Evolutionary conservation across 1,140 invertebrate species (phyloP), one percentile per base, ranked within the genome.

Genomic region (Watersipora subatra): DNA sequence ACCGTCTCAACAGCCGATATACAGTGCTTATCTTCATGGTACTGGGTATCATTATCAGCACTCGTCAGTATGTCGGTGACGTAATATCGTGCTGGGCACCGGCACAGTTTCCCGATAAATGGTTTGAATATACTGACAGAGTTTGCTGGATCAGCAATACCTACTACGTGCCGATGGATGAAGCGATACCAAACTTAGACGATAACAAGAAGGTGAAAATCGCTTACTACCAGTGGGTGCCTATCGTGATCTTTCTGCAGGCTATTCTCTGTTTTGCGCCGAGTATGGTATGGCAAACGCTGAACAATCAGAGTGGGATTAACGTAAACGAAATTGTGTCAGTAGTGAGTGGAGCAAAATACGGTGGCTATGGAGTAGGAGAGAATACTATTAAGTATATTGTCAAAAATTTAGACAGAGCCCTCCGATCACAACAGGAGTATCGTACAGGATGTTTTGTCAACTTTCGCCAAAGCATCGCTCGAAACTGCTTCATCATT

Each of bases 191-290:
- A 22, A 22, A 17, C 46, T 22, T 22, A 17, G 46, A 22, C 46
- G 46, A 17, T 17, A 17, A 17, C 17, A 17, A 22, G 69, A 75
- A 77, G 57, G 69, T 72, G 63, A 78, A 82, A 69, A 80, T 83
- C 28, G 77, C 77, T 64, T 85, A 85, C 69, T 84, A 84, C 70
- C 83, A 84, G 69, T 84, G 84, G 84, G 80, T 84, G 77, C 82
- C 28, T 69, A 82, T 0, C 72, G 46, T 22, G 17, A 55, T 55
- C 46, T 55, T 82, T 24, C 73, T 80, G 1, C 78, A 81, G 74
- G 81, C 81, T 3, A 66, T 79, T 19, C 67, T 82, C 62, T 82
- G 82, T 64, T 79, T 79, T 27, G 58, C 78, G 17, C 80, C 80
- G 1, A 75, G 77, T 65, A 74, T 82, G 46, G 57, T 80, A n/a